Percentiles rank a stretch among this genome's conserved stretches.
phyloP scores from a whole-genome alignment of 2,113 vertebrate genomes.

The Gnathonemus echidnorhynchus region DNA sequence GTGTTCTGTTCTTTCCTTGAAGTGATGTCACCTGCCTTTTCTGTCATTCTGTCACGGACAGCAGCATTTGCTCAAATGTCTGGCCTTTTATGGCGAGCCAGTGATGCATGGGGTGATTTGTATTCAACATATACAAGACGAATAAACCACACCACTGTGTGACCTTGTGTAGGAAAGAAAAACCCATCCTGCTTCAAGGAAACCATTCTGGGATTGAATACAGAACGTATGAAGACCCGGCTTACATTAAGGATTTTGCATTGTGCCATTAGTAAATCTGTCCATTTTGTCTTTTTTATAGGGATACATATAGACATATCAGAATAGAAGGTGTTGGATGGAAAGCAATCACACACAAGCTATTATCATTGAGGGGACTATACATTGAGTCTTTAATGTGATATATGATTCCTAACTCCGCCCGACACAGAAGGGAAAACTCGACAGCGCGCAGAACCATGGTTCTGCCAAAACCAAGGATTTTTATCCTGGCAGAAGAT shows the following conservation, averaged over 20 bases:
- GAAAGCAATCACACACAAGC: not conserved
- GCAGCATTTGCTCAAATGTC: not conserved
- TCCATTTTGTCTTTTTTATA: not conserved
- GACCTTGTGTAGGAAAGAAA: constrained; percentile 13
- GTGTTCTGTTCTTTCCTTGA: not conserved
- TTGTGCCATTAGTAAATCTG: not conserved
- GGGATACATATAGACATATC: not conserved
- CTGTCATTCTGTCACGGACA: not conserved
- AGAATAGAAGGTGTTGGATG: not conserved
- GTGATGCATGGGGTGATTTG: not conserved
- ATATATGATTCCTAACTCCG: not conserved
- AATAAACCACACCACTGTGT: constrained; percentile 9
- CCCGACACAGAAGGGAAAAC: not conserved
- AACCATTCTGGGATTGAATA: constrained; percentile 14
- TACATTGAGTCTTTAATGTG: not conserved
- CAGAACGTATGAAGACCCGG: not conserved
- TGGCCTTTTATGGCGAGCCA: not conserved
- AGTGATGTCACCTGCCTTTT: not conserved
- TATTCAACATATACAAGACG: constrained; percentile 13
- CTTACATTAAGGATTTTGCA: not conserved
- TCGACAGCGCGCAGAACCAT: not conserved
- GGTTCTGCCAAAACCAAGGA: not conserved
- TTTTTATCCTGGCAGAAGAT: not conserved
- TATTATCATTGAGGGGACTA: not conserved
- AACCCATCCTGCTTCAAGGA: constrained; percentile 8